A percentile compares a stretch with the other conserved stretches of the same genome.
phyloP scores from a whole-genome alignment of 2,113 vertebrate genomes.

The Syrrhaptes paradoxus region DNA sequence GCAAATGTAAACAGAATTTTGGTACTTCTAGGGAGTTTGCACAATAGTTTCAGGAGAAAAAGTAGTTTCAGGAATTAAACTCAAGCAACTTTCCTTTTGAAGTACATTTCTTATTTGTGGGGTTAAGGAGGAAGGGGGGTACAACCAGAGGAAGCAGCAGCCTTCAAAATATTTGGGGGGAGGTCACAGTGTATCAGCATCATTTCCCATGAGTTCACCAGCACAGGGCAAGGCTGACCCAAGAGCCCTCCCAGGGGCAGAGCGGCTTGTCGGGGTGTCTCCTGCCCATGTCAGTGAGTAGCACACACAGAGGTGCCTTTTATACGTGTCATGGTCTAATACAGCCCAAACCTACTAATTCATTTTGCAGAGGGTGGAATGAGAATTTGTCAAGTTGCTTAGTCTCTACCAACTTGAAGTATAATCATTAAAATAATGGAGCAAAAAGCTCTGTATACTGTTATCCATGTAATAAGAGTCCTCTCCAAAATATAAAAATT shows the following conservation, averaged over 20 bases:
- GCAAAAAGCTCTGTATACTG: background rate
- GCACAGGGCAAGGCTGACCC: background rate
- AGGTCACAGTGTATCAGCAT: background rate
- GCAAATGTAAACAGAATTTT: background rate
- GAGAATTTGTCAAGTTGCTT: background rate
- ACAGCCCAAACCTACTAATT: background rate
- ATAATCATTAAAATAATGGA: background rate
- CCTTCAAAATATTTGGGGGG: background rate
- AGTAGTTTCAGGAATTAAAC: background rate
- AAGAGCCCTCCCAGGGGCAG: background rate
- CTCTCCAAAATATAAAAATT: background rate
- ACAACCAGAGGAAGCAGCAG: background rate
- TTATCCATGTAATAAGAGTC: background rate
- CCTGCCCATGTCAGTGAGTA: background rate
- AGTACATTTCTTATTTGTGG: background rate
- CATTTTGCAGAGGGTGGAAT: background rate
- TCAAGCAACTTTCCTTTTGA: background rate
- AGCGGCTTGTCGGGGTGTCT: background rate
- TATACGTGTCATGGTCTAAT: background rate
- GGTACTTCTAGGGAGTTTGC: background rate
- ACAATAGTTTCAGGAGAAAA: background rate
- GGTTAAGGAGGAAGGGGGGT: background rate
- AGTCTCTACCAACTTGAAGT: background rate
- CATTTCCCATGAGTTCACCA: background rate
- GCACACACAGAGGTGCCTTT: background rate